phyloP scores from a whole-genome alignment of 2,797 vertebrate species.

The Phataginus tetradactyla region DNA sequence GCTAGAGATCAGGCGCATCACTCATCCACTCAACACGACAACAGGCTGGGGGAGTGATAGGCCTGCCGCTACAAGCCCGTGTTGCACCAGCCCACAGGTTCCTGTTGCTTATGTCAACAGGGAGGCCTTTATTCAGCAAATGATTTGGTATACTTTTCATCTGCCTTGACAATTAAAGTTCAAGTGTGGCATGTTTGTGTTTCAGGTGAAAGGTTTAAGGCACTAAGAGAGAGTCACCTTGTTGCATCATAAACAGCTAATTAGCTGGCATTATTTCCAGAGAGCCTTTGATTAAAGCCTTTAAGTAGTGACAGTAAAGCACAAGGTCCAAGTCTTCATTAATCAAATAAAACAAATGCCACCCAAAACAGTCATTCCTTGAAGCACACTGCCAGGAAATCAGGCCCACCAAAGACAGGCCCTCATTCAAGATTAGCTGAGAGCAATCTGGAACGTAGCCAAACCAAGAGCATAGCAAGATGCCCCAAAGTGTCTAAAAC shows the following conservation, averaged over 20 bases:
- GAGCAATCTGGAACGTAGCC: neutral
- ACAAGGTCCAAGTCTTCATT: slow-evolving; percentile 25
- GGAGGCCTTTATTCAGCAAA: neutral
- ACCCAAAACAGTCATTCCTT: neutral
- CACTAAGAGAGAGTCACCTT: slow-evolving; percentile 28
- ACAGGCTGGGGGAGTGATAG: neutral
- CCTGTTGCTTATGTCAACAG: slow-evolving; percentile 53
- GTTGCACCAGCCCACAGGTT: neutral
- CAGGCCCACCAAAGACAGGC: neutral
- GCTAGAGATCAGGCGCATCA: neutral
- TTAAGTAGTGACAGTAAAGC: slow-evolving; percentile 45
- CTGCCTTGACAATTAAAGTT: slow-evolving; percentile 69
- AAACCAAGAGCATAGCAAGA: neutral
- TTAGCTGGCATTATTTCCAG: slow-evolving; percentile 62
- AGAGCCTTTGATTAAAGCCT: slow-evolving; percentile 63
- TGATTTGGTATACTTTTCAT: slow-evolving; percentile 38
- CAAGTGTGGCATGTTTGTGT: slow-evolving; percentile 59
- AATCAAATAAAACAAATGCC: slow-evolving; percentile 34
- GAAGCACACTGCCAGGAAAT: neutral
- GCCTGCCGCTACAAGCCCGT: slow-evolving; percentile 56
- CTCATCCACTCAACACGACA: neutral
- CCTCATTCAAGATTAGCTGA: neutral
- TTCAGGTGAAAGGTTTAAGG: slow-evolving; percentile 62
- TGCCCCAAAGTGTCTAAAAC: neutral
- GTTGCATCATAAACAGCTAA: slow-evolving; percentile 59